Base-by-base conservation (phyloP, 2,113 vertebrate genomes). In the Gymnobelideus leadbeateri region DNA sequence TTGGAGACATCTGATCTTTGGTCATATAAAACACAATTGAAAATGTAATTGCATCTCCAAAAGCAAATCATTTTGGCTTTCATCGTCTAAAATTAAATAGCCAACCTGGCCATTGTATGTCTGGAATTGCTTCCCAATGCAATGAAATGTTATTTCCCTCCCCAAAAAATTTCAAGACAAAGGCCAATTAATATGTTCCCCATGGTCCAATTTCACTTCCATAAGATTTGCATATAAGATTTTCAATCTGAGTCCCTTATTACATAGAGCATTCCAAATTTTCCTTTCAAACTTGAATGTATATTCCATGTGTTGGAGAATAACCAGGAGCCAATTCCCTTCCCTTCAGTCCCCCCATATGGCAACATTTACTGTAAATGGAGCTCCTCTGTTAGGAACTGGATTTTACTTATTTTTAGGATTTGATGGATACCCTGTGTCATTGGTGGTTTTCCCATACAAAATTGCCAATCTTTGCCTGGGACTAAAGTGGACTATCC, bases 261-360 rank as follows among this genome's bases (percentile, higher is more conserved):
- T 95, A 93, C 91, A 52, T 89, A 55, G 50, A 93, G 68, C 6
- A 24, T 28, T 37, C 8, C n/a, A 11, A 37, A 6, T 47, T 46
- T 94, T 93, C 95, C 77, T 91, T 94, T 43, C 52, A 51, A 61
- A 96, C 91, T 92, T 90, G 54, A 92, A n/a, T 90, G 43, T 94
- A 24, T 55, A 8, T 94, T 91, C 68, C 55, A 25, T 95, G 46
- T 47, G 3, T 55, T 47, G 94, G 84, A 46, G 7, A 54, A 93
- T 24, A 91, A 51, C 2, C 5, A 89, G 54, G 84, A 51, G 51
- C 19, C 90, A 93, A 89, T 93, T 89, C 50, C 51, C 77, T 93
- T 93, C n/a, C n/a, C 68, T 84, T 43, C n/a, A 23, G 10, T 84
- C 68, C 37, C n/a, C 25, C 50, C 92, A 89, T 89, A 89, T 93